Evolutionary conservation across 2,888 invertebrate species (phyloP).

Genomic region (Drosophila kambysellisi): DNA sequence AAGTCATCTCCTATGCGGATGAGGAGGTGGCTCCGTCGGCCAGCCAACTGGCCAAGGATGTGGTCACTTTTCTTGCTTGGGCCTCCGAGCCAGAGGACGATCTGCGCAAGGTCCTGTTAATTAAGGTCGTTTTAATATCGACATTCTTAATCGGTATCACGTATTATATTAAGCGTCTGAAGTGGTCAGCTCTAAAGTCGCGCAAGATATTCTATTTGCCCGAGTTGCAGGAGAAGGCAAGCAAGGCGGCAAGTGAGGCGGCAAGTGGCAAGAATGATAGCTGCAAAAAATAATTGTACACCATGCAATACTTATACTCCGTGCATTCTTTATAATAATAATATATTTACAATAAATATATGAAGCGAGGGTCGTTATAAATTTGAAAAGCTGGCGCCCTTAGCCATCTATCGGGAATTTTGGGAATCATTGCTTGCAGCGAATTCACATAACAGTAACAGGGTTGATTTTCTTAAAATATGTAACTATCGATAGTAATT

Average conservation of each 20-base stretch:
- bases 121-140: conserved; percentile 91
- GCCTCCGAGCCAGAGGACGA: conserved; percentile 96
- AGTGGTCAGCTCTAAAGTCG: conserved; percentile 93
- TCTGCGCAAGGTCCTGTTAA: conserved; percentile 91
- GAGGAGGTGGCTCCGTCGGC: conserved; percentile 97
- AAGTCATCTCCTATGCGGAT: conserved; percentile 88
- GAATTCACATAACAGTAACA: background rate
- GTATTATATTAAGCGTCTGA: conserved; percentile 94
- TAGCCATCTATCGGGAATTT: background rate
- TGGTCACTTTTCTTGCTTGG: conserved; percentile 96
- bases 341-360: background rate
- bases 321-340: background rate
- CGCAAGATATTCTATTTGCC: conserved; percentile 93
- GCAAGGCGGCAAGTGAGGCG: conserved; percentile 2
- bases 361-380: background rate
- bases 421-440: background rate
- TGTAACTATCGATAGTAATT: background rate
- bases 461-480: background rate
- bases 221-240: conserved; percentile 64
- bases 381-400: background rate
- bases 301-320: background rate
- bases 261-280: conserved; percentile 1
- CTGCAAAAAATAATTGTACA: conserved; percentile 12
- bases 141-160: conserved; percentile 87
- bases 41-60: conserved; percentile 98